A percentile compares a stretch with the other conserved stretches of the same genome.
These are phyloP conservation scores for Montipora efflorescens DNA, from an alignment of 64 coral and sea anemone genomes.

Conservation along the genomic window DNA sequence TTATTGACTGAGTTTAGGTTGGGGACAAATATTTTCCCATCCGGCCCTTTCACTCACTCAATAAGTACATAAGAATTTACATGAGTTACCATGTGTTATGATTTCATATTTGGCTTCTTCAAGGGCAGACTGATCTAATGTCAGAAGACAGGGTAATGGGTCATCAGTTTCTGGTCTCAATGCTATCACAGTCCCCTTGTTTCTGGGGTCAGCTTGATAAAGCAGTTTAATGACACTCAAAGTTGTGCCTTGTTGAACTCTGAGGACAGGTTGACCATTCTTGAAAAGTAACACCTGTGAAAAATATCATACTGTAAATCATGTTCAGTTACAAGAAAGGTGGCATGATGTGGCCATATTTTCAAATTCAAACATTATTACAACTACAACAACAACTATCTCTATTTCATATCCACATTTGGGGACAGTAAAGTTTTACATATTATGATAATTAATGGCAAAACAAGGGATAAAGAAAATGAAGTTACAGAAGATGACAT, in stretches of 20 bases:
- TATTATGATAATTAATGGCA: no score
- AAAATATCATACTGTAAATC: not conserved
- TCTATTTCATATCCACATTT: no score
- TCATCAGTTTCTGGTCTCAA: conserved; percentile 61
- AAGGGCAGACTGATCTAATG: conserved; percentile 66
- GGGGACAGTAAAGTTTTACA: no score
- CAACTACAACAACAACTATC: no score
- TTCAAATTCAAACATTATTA: no score
- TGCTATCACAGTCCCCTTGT: conserved; percentile 74
- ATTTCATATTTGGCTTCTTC: conserved; percentile 79
- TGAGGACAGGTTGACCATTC: conserved; percentile 63
- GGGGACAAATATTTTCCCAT: no score
- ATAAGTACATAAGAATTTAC: not conserved
- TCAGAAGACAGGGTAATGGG: conserved; percentile 65
- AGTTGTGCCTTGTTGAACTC: conserved; percentile 65
- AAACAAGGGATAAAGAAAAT: no score
- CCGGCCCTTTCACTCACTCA: no score
- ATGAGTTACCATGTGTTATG: conserved; percentile 43
- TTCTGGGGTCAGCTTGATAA: conserved; percentile 73
- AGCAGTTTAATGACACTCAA: conserved; percentile 73
- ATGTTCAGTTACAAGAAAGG: not conserved
- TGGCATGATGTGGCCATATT: no score
- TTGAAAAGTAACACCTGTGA: conserved; percentile 66
- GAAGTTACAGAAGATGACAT: no score
- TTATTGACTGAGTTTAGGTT: no score